These are phyloP conservation scores for Oscheius sp. DNA, from an alignment of 2,888 invertebrate genomes.

Conservation along the genomic window DNA sequence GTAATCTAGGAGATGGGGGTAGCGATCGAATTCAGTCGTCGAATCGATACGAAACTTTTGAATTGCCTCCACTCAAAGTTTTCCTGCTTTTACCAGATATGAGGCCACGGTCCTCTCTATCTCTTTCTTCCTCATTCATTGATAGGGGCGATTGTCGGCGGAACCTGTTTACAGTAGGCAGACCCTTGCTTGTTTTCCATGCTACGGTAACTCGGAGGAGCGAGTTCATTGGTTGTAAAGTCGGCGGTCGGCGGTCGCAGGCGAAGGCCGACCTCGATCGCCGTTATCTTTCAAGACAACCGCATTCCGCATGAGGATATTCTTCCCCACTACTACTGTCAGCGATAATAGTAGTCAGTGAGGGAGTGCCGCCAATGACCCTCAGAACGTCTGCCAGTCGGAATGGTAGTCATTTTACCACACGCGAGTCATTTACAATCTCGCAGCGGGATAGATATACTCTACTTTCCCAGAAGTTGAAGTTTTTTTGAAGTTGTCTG, in stretches of 20 bases:
- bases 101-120: background rate
- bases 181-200: constrained; percentile 13
- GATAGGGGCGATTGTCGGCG: constrained; percentile 21
- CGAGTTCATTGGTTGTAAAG: constrained; percentile 34
- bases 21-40: too few species aligned
- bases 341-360: constrained; percentile 19
- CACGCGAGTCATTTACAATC: constrained; percentile 13
- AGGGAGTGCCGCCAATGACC: constrained; percentile 25
- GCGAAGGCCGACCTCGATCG: constrained; percentile 31
- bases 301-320: constrained; percentile 29
- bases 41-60: too few species aligned
- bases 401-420: background rate
- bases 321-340: constrained; percentile 14
- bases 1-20: too few species aligned
- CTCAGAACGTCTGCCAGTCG: background rate
- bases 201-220: constrained; percentile 29
- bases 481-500: constrained; percentile 6
- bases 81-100: background rate
- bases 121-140: constrained; percentile 17
- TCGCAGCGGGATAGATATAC: background rate
- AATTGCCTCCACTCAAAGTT: background rate
- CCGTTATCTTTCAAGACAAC: constrained; percentile 32
- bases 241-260: constrained; percentile 30
- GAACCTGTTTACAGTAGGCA: constrained; percentile 32
- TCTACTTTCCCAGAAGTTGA: background rate